Base-by-base conservation (phyloP, 1,140 invertebrate genomes). In the Rhizoglyphus robini region DNA sequence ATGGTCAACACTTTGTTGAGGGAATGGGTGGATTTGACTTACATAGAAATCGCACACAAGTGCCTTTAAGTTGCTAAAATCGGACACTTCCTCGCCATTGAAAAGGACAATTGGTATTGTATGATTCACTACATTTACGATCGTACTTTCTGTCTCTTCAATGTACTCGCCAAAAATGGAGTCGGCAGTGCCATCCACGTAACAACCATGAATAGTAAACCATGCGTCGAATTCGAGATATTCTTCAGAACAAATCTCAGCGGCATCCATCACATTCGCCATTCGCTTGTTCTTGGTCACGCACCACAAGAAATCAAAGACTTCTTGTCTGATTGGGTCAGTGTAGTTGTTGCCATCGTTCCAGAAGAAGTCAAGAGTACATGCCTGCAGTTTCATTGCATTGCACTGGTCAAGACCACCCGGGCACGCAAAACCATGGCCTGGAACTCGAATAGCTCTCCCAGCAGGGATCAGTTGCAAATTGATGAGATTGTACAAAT, bases 291-390 rank as follows among this genome's bases (percentile, higher is more conserved):
- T 66, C 63, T 66, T 66, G 13, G 34, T 11, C 13, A 31, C 36
- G 49, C 65, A 66, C 20, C 25, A 46, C 2, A 66, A 30, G 30
- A 65, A 63, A 64, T 66, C 65, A 8, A 66, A 65, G 4, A 65
- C 62, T 13, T 65, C 65, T 64, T 66, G 63, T 66, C 65, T 18
- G 13, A 67, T 47, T 18, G 30, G 54, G 65, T 65, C 36, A 29
- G 36, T 65, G 29, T 13, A 66, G 32, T 66, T 48, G 2, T n/a
- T 1, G n/a, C 60, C 65, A 66, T 65, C 41, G 30, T 63, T 60
- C 65, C 65, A 66, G 27, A 32, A 66, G 30, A 64, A 18, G 32
- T 66, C 62, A 46, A 63, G 25, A 15, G 25, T 31, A 66, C 65
- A 66, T 4, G 54, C 63, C 18, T 66, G 65, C 20, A 66, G 5